Evolutionary conservation across 2,113 vertebrate species (phyloP), one percentile per base, ranked within the genome.

Genomic region (Orthochromis malagaraziensis): DNA sequence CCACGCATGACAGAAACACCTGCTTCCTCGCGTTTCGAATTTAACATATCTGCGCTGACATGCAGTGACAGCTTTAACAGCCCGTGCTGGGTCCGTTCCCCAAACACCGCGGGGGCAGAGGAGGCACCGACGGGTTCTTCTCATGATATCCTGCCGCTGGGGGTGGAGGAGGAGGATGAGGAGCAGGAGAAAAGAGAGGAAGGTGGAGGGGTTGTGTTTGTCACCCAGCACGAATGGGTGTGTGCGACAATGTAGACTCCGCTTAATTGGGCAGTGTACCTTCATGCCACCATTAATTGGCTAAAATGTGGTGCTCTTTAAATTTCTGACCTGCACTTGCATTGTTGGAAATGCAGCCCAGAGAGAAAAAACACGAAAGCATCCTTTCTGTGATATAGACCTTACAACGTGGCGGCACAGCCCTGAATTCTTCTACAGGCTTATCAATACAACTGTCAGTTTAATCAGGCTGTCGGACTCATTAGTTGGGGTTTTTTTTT

Each of bases 51-150:
- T 55, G 21, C 57, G 5, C 9, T 86, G 94, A 89, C 57, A 47
- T 17, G 35, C 70, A 89, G 91, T 91, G 94, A 94, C 92, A 93
- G 87, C 73, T 85, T 19, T 88, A 91, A 5, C 63, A 49, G 82
- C 31, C 75, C 85, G 49, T 19, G 49, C 73, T 53, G 68, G 89
- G 55, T 84, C 86, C 83, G 81, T 55, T 79, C 86, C 84, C 49
- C 29, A 85, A 42, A 9, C 83, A 80, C 91, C 47, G 29, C 40
- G 49, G 85, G 88, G 83, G 65, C 26, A 45, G 19, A 57, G 24
- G 79, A 57, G 49, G 21, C 81, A 82, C 70, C 79, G 49, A 53
- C 19, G 63, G 84, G 35, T 26, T 83, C 84, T 82, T 84, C 54
- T 83, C 87, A 87, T 93, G 88, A 92, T 88, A 91, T 14, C 90